These are phyloP conservation scores for Peromyscus melanophrys DNA, from an alignment of 2,797 vertebrate genomes.

Conservation along the genomic window DNA sequence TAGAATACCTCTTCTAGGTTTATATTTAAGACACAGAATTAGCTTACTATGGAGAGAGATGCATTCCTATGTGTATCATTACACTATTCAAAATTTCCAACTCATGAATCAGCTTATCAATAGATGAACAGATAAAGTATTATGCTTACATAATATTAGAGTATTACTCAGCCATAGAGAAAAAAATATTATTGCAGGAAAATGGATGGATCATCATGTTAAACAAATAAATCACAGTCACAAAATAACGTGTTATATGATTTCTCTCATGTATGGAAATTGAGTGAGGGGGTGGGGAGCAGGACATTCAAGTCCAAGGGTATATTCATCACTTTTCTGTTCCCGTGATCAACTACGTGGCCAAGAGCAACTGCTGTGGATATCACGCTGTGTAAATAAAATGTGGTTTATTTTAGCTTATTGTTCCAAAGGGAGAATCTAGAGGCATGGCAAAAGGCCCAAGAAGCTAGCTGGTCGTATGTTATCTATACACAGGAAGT, in stretches of 20 bases:
- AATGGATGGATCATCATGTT: not conserved
- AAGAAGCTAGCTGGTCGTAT: not conserved
- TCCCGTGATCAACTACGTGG: not conserved
- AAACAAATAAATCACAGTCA: not conserved
- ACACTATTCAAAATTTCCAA: not conserved
- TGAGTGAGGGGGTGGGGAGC: not conserved
- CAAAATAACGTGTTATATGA: not conserved
- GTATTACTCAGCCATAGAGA: not conserved
- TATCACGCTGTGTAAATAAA: no score
- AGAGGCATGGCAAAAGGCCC: not conserved
- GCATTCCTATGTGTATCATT: not conserved
- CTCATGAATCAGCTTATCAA: not conserved
- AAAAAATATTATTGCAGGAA: not conserved
- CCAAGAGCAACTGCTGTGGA: not conserved
- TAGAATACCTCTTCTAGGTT: not conserved
- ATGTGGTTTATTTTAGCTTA: not conserved
- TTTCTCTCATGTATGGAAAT: not conserved
- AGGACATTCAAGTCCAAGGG: not conserved
- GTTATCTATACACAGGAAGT: not conserved
- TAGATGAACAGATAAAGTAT: no score
- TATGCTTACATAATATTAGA: not conserved
- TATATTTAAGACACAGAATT: not conserved
- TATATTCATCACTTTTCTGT: not conserved
- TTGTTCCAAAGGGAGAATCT: not conserved
- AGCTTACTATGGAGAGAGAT: not conserved